Percentiles rank a stretch among this genome's conserved stretches.
phyloP scores from a whole-genome alignment of 2,113 vertebrate species.

The Toxotes jaculatrix region DNA sequence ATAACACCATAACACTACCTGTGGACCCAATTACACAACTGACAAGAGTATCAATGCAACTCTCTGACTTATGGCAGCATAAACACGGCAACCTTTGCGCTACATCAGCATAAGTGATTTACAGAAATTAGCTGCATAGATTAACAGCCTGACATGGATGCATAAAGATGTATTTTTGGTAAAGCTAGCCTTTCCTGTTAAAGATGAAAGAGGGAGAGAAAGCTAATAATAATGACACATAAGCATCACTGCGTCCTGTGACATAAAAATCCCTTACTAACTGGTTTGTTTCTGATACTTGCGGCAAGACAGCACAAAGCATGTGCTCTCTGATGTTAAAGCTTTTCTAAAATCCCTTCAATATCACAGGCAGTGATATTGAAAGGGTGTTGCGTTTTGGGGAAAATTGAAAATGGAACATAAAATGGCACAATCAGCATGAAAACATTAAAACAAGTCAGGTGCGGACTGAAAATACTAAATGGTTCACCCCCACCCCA shows the following conservation, averaged over 20 bases:
- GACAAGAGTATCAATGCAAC: constrained; percentile 66
- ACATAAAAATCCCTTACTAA: background rate
- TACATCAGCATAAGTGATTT: constrained; percentile 41
- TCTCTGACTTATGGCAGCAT: constrained; percentile 61
- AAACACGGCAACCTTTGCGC: constrained; percentile 35
- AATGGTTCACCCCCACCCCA: constrained; percentile 6
- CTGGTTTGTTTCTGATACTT: background rate
- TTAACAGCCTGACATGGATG: constrained; percentile 19
- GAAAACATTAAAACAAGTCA: background rate
- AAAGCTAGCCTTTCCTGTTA: background rate
- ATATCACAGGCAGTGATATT: background rate
- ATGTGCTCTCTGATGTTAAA: background rate
- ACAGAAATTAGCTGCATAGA: constrained; percentile 36
- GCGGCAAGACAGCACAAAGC: background rate
- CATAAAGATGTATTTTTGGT: background rate
- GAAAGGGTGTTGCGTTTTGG: no score
- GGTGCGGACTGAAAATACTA: constrained; percentile 16
- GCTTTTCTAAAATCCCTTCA: background rate
- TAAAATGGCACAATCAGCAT: constrained; percentile 3
- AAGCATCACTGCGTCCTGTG: background rate
- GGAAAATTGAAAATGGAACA: background rate
- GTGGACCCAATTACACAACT: constrained; percentile 77
- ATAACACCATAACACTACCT: constrained; percentile 70
- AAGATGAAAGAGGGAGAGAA: background rate
- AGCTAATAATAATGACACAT: background rate